Evolutionary conservation across 2,888 invertebrate species (phyloP).

Genomic region (Hypomecis atomaria): DNA sequence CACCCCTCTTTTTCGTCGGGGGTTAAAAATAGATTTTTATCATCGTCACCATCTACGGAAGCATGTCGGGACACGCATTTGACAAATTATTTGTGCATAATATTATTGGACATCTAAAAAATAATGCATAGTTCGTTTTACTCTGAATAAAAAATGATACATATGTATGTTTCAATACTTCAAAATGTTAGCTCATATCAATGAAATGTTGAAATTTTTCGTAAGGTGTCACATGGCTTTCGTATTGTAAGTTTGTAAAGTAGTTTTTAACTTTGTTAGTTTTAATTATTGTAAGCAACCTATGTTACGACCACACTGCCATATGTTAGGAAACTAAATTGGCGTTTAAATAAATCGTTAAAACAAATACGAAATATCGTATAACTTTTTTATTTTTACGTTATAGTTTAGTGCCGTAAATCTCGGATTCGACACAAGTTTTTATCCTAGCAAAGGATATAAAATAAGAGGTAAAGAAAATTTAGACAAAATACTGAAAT

Average conservation of each 20-base stretch:
- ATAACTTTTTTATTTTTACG: neutral
- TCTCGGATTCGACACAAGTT: neutral
- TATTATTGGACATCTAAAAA: neutral
- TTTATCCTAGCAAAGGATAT: constrained; percentile 10
- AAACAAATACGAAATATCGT: constrained; percentile 15
- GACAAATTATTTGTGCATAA: neutral
- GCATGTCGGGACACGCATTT: neutral
- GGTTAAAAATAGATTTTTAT: too few species aligned
- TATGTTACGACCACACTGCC: constrained; percentile 44
- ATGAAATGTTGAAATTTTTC: constrained; percentile 37
- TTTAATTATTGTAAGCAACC: constrained; percentile 39
- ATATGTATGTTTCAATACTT: neutral
- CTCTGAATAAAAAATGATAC: neutral
- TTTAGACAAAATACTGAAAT: constrained; percentile 2
- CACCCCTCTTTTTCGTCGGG: too few species aligned
- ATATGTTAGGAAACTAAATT: constrained; percentile 21
- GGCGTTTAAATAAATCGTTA: constrained; percentile 6
- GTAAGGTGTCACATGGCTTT: constrained; percentile 67
- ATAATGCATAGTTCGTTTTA: neutral
- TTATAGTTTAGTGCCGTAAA: neutral
- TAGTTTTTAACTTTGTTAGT: constrained; percentile 38
- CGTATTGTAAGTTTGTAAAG: constrained; percentile 43
- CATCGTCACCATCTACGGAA: too few species aligned
- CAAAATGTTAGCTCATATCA: neutral
- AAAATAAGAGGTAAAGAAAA: neutral